These are phyloP conservation scores for Castor canadensis DNA, from an alignment of 2,113 vertebrate genomes.

Conservation along the genomic window DNA sequence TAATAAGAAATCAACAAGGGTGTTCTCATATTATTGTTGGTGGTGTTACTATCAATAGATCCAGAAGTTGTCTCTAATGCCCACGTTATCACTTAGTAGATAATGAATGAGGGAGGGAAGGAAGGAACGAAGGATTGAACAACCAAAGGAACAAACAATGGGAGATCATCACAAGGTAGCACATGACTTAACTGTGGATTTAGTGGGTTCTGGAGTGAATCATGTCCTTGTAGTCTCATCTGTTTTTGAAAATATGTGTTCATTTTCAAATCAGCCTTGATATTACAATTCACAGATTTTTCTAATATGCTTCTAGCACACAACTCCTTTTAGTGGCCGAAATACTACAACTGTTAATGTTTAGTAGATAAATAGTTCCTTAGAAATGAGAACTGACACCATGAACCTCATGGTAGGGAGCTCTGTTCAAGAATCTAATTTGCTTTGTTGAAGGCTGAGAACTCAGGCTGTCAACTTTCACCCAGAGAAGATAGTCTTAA, in stretches of 20 bases:
- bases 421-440: constrained; percentile 55
- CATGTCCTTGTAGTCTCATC: neutral
- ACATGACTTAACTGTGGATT: neutral
- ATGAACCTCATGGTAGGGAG: constrained; percentile 23
- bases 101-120: neutral
- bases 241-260: neutral
- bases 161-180: neutral
- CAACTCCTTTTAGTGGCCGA: neutral
- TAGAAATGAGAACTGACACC: neutral
- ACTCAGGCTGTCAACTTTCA: constrained; percentile 31
- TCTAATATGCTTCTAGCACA: constrained; percentile 33
- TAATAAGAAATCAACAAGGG: neutral
- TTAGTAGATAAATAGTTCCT: constrained; percentile 41
- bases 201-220: constrained; percentile 39
- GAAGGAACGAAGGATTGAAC: neutral
- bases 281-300: constrained; percentile 23
- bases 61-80: neutral
- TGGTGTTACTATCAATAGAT: neutral
- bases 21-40: neutral
- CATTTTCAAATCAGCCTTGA: constrained; percentile 17
- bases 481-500: neutral
- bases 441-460: constrained; percentile 33
- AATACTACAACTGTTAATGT: constrained; percentile 32
- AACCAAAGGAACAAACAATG: neutral
- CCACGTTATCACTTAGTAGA: neutral